Conservation (phyloP, 2,797 vertebrate genomes). For the Ceryle rudis region DNA sequence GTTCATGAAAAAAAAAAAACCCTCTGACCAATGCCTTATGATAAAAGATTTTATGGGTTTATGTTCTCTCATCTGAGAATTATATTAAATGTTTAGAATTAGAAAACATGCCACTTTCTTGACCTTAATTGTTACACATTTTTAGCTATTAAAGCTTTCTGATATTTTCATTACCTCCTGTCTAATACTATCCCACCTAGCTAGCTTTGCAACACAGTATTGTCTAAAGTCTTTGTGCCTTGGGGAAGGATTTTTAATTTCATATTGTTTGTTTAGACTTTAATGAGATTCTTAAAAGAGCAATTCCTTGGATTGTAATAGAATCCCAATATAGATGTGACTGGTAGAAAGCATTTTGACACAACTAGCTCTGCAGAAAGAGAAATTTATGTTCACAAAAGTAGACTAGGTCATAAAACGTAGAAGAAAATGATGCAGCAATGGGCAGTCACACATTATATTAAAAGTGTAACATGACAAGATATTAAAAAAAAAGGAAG, state of each 20-base stretch:
- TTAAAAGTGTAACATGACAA: neutral
- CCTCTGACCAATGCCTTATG: neutral
- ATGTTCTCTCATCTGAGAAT: neutral
- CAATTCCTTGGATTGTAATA: slow-evolving; percentile 36
- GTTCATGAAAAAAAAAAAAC: neutral
- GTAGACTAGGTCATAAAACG: neutral
- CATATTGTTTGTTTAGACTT: slow-evolving; percentile 51
- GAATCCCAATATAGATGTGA: neutral
- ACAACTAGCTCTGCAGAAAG: neutral
- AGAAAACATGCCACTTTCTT: neutral
- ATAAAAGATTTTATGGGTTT: neutral
- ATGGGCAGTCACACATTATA: neutral
- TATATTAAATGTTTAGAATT: neutral
- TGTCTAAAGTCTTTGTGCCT: neutral
- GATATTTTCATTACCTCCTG: neutral
- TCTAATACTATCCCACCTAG: neutral
- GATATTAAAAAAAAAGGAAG: neutral
- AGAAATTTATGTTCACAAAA: neutral
- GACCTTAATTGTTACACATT: slow-evolving; percentile 18
- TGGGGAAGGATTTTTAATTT: slow-evolving; percentile 57
- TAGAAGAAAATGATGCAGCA: neutral
- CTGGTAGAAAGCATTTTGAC: neutral
- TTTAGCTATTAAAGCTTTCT: neutral
- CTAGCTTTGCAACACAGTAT: neutral
- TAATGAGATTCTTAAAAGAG: slow-evolving; percentile 64